Evolutionary conservation across 2,888 invertebrate genomes (phyloP).

Genomic region (Xylocampa areola): DNA sequence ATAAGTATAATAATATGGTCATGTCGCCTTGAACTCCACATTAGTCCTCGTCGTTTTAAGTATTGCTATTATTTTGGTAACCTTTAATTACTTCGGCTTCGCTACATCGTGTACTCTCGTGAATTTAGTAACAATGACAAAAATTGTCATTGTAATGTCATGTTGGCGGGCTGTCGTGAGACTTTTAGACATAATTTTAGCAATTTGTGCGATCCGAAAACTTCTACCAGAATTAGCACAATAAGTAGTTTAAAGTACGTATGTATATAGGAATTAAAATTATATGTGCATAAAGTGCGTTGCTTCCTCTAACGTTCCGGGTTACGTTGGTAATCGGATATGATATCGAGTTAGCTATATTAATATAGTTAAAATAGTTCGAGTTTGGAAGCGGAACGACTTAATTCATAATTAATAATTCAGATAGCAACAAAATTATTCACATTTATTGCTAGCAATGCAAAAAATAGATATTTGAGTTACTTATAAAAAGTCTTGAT

Average conservation of each 20-base stretch:
- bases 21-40: no score
- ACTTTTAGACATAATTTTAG: slow-evolving; percentile 20
- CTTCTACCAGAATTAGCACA: background rate
- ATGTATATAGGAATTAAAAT: no score
- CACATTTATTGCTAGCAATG: background rate
- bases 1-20: no score
- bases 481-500: no score
- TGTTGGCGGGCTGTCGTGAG: slow-evolving; percentile 34
- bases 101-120: slow-evolving; percentile 1
- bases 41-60: no score
- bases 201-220: slow-evolving; percentile 12
- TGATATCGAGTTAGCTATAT: background rate
- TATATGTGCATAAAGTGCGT: no score
- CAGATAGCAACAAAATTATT: background rate
- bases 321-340: slow-evolving; percentile 2
- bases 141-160: slow-evolving; percentile 30
- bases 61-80: slow-evolving; percentile 15
- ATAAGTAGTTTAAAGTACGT: background rate
- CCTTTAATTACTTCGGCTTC: background rate
- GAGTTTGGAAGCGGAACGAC: background rate
- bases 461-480: no score
- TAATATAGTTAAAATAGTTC: slow-evolving; percentile 16
- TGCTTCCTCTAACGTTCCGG: no score
- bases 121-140: slow-evolving; percentile 29
- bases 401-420: background rate